Evolutionary conservation across 2,888 invertebrate genomes (phyloP), one percentile per base, ranked within the genome.

Genomic region (Drosophila birchii): DNA sequence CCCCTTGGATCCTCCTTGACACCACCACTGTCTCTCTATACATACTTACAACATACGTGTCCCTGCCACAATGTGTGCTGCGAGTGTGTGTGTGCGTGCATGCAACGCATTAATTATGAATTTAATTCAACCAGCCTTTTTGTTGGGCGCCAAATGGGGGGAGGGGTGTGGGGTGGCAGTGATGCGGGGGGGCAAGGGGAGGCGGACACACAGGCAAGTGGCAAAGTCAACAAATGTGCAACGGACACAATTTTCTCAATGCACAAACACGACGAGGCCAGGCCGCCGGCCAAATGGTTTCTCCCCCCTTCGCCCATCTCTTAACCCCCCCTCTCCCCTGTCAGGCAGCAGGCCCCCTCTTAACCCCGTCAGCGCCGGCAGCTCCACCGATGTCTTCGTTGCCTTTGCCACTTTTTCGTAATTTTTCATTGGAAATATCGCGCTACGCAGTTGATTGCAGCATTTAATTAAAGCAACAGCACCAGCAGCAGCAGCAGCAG

Each of bases 81-180:
- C 34, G 3, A 20, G 72, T 43, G 64, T 83, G 69, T 80, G 76
- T 78, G 75, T 88, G 90, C 90, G 88, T 86, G 90, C 90, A 88
- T 89, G 87, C 89, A 90, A 90, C 86, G 89, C 86, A 87, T 87
- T 87, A 86, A 87, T 87, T 87, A 87, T 90, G 86, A 90, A 90
- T 90, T 84, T 87, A 87, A 89, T 86, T 86, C 89, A 85, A 72
- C 87, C 70, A 79, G 86, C 81, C 86, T 76, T 73, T 77, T 67
- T 81, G 70, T 62, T 68, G 62, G 59, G 26, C 60, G n/a, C 49
- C 43, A 11, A 18, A 14, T 68, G 57, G 55, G 62, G 5, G 1
- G 20, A 29, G 6, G 14, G 20, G 43, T 34, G 32, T 34, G 32
- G 44, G 14, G 16, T 23, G 53, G 16, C 12, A 7, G 54, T 26